These are phyloP conservation scores for Archivesica marissinica DNA, from an alignment of 1,140 invertebrate species.

Conservation along the genomic window DNA sequence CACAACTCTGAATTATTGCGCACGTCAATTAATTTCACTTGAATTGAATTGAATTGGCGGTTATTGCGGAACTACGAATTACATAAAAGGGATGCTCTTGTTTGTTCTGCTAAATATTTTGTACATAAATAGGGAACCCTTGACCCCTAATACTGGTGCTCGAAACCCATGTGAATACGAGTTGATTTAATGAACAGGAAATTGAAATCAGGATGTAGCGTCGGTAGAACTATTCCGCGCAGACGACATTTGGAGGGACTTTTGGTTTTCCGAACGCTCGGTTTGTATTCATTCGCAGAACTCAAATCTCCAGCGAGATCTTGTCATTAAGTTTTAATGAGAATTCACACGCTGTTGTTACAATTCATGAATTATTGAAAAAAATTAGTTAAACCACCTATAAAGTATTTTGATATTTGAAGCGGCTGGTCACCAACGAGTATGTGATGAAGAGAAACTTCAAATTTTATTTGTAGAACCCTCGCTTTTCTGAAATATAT, in stretches of 20 bases:
- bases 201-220: background rate
- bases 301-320: too few species aligned
- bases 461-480: too few species aligned
- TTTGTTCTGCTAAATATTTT: background rate
- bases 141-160: background rate
- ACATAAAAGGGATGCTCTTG: background rate
- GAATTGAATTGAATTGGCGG: background rate
- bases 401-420: too few species aligned
- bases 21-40: constrained; percentile 16
- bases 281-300: background rate
- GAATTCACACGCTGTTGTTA: background rate
- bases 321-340: constrained; percentile 38
- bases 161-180: background rate
- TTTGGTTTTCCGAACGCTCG: background rate
- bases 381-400: background rate
- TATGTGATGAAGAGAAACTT: too few species aligned
- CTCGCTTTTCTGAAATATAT: too few species aligned
- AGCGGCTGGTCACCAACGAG: too few species aligned
- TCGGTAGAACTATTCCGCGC: background rate
- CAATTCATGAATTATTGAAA: background rate
- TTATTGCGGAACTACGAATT: constrained; percentile 20
- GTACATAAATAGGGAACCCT: background rate
- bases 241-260: background rate
- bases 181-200: constrained; percentile 14
- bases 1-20: constrained; percentile 1